Evolutionary conservation across 2,797 vertebrate genomes (phyloP).

Genomic region (Phaenicophaeus curvirostris): DNA sequence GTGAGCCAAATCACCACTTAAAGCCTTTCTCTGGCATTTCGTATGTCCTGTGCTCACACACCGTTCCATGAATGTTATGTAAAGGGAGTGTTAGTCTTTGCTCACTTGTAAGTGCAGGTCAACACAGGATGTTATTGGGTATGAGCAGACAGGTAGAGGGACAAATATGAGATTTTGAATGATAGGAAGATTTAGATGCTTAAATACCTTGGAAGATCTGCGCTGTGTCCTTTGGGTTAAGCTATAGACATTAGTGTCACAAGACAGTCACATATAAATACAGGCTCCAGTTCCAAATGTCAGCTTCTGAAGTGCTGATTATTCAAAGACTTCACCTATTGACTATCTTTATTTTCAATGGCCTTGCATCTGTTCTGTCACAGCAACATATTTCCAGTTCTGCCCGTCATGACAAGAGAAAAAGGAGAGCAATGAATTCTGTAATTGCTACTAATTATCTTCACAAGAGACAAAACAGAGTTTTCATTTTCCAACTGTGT

Average conservation of each 20-base stretch:
- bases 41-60: neutral
- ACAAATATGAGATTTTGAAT: neutral
- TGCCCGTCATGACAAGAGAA: neutral
- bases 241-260: neutral
- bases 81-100: neutral
- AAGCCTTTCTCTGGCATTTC: neutral
- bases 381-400: neutral
- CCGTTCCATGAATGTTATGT: neutral
- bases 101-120: neutral
- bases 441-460: neutral
- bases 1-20: neutral
- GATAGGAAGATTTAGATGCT: neutral
- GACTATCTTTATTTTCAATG: neutral
- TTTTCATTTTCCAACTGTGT: neutral
- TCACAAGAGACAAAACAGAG: neutral
- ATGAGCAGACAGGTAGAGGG: neutral
- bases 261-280: neutral
- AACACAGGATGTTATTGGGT: neutral
- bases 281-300: neutral
- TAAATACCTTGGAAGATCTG: neutral
- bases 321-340: neutral
- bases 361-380: neutral
- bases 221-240: neutral
- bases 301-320: neutral
- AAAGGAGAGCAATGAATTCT: neutral